A percentile compares a stretch with the other conserved stretches of the same genome.
phyloP scores from a whole-genome alignment of 2,888 invertebrate species.

The Aleiodes alternator region DNA sequence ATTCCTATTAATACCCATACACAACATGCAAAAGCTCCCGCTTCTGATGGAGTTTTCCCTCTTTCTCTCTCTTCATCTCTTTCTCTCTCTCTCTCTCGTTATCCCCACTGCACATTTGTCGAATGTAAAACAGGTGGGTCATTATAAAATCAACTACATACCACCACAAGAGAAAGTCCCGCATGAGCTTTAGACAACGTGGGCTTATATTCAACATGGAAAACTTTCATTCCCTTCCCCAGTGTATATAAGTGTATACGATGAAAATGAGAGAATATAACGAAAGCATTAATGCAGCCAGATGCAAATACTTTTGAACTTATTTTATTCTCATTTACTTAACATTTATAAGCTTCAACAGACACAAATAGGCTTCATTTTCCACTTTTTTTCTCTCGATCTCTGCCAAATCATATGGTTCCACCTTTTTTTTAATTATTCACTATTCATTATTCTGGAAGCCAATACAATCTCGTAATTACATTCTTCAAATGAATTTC shows the following conservation, averaged over 20 bases:
- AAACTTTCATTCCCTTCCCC: conserved; percentile 28
- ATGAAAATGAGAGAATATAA: conserved; percentile 27
- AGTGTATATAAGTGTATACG: conserved; percentile 24
- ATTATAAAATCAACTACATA: conserved; percentile 56
- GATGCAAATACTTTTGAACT: conserved; percentile 38
- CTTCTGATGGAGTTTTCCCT: conserved; percentile 20
- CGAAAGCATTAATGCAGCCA: conserved; percentile 34
- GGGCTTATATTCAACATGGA: conserved; percentile 32
- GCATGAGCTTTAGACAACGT: conserved; percentile 34
- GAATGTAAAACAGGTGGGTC: conserved; percentile 62
- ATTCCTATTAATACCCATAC: conserved; percentile 25
- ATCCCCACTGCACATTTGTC: conserved; percentile 31
- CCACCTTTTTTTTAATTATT: neutral
- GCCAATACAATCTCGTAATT: neutral
- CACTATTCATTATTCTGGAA: too few relatives aligned
- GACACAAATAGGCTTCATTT: neutral
- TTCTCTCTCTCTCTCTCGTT: neutral
- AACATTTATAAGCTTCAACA: conserved; percentile 17
- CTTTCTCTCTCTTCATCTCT: neutral
- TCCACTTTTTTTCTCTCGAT: neutral
- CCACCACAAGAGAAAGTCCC: conserved; percentile 33
- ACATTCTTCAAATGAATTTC: neutral
- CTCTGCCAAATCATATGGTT: neutral
- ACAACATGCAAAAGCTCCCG: conserved; percentile 26
- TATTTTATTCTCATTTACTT: conserved; percentile 15